phyloP scores from a whole-genome alignment of 2,888 invertebrate species.

The Eupithecia inturbata region DNA sequence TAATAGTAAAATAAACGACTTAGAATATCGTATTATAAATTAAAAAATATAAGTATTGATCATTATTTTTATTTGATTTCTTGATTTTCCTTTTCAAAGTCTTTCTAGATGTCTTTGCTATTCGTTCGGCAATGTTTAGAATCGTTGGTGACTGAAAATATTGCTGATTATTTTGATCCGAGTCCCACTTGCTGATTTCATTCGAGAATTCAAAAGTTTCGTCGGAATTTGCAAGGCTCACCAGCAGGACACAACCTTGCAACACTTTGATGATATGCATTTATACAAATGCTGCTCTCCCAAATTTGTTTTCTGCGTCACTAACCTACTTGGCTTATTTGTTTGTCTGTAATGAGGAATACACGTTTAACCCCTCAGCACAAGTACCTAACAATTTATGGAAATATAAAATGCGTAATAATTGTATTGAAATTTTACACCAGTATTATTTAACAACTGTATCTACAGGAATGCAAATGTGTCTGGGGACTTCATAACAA shows the following conservation, averaged over 20 bases:
- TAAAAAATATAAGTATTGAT: not conserved
- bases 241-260: not conserved
- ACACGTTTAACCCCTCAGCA: not conserved
- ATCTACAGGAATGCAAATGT: not conserved
- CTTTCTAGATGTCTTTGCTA: not conserved
- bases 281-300: not conserved
- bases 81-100: not conserved
- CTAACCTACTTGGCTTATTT: not conserved
- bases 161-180: not conserved
- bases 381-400: not conserved
- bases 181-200: not conserved
- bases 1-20: not conserved
- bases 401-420: not conserved
- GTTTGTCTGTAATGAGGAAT: not conserved
- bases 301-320: not conserved
- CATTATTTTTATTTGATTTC: not conserved
- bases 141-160: not conserved
- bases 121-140: not conserved
- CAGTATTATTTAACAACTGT: not conserved
- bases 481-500: not conserved
- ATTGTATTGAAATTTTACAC: not conserved
- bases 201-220: not conserved
- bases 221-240: not conserved
- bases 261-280: not conserved
- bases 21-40: constrained; percentile 46